These are phyloP conservation scores for Haliclona indistincta DNA, from an alignment of 37 sponge, comb jelly and placozoan genomes.

Conservation along the genomic window DNA sequence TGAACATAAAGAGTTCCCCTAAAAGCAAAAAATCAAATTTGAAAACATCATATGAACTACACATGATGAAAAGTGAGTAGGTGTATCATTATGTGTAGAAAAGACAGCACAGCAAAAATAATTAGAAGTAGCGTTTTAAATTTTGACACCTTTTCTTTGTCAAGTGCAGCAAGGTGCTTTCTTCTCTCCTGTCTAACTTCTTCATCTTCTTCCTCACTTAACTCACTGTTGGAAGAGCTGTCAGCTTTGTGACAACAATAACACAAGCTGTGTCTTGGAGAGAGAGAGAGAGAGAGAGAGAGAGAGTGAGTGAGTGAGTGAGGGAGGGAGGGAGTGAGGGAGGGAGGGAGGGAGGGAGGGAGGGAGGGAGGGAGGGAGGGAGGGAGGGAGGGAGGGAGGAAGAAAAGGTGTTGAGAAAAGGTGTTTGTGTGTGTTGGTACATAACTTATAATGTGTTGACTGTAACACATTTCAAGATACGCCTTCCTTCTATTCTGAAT, in stretches of 20 bases:
- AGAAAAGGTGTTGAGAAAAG: neutral
- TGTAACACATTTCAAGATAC: neutral
- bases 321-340: too few relatives aligned
- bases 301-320: too few relatives aligned
- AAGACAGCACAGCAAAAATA: too few relatives aligned
- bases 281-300: too few relatives aligned
- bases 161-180: neutral
- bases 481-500: neutral
- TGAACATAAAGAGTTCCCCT: conserved; percentile 92
- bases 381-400: too few relatives aligned
- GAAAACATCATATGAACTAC: neutral
- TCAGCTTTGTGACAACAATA: conserved; percentile 46
- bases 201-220: conserved; percentile 37
- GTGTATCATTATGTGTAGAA: too few relatives aligned
- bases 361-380: too few relatives aligned
- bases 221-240: conserved; percentile 13
- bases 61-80: too few relatives aligned
- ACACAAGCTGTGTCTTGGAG: too few relatives aligned
- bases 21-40: neutral
- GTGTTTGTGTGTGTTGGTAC: neutral
- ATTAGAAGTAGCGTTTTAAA: neutral
- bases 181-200: conserved; percentile 12
- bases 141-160: neutral
- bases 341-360: too few relatives aligned
- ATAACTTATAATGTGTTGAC: neutral